Evolutionary conservation across 1,140 invertebrate genomes (phyloP), one percentile per base, ranked within the genome.

Genomic region (Ceratitis capitata): DNA sequence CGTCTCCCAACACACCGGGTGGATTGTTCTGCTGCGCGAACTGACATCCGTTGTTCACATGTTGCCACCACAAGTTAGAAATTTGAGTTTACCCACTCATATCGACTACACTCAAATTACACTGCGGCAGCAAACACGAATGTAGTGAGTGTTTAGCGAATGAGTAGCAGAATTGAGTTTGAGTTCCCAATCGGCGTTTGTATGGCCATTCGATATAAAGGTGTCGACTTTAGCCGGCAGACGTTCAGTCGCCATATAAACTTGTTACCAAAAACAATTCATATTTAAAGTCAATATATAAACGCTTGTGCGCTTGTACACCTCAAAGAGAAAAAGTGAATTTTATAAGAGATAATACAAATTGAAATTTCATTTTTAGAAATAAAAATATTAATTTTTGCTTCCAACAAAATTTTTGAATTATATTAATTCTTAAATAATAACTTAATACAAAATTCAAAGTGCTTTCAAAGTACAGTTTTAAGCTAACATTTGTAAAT

Each of bases 161-260:
- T 78, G 69, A 78, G 39, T 45, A 7, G 45, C n/a, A 45, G 69
- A 78, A n/a, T 58, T 29, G 16, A 12, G 5, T 78, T 78, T 45
- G 69, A 78, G 69, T 78, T n/a, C 10, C 7, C 19, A 45, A 26
- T 45, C 7, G 69, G n/a, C 4, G n/a, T n/a, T n/a, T 78, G 69
- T 78, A 19, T 78, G n/a, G 69, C 69, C 69, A 45, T 45, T n/a
- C n/a, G 39, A 26, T 78, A 78, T 78, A 78, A 78, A 78, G 69
- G 69, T 78, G 69, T 42, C 69, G 39, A 78, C 69, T 45, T 78
- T 87, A 86, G 86, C 88, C 86, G 86, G 89, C 88, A 91, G 90
- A 91, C 90, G 87, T 87, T 89, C 87, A 91, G 90, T 91, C 90
- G 90, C 90, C 90, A 88, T 86, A 87, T 84, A 47, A 88, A 87